Percentiles rank a stretch among this genome's conserved stretches.
Evolutionary conservation across 2,888 invertebrate species (phyloP).

Genomic region (Aporophyla lueneburgensis): DNA sequence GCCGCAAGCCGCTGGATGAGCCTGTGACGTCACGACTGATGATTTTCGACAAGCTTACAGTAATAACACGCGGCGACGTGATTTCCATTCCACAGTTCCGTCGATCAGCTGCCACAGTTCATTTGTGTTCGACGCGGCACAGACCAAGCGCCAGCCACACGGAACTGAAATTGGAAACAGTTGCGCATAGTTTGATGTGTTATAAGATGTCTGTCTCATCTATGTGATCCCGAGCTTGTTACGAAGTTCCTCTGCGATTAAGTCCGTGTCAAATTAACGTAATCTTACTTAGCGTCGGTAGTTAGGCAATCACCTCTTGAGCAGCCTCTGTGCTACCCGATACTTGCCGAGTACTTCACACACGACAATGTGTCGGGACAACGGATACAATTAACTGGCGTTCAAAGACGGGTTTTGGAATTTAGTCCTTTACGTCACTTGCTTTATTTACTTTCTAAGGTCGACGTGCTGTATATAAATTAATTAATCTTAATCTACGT

Average conservation of each 20-base stretch:
- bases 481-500: too few species aligned
- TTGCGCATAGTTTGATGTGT: constrained; percentile 33
- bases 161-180: constrained; percentile 21
- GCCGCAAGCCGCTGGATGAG: constrained; percentile 40
- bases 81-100: constrained; percentile 50
- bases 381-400: neutral
- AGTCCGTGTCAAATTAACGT: constrained; percentile 60
- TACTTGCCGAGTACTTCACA: constrained; percentile 29
- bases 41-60: constrained; percentile 33
- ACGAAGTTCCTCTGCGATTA: constrained; percentile 48
- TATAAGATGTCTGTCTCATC: constrained; percentile 34
- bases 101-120: constrained; percentile 31
- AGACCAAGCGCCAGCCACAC: constrained; percentile 17
- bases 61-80: constrained; percentile 50
- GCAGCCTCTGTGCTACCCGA: constrained; percentile 47
- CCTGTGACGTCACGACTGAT: constrained; percentile 45
- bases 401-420: constrained; percentile 14
- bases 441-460: neutral
- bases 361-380: constrained; percentile 13
- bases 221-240: constrained; percentile 51
- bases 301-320: constrained; percentile 56
- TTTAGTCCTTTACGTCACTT: neutral
- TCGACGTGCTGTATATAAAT: neutral
- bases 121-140: constrained; percentile 14
- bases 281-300: constrained; percentile 57